These are phyloP conservation scores for Chascanopsetta lugubris DNA, from an alignment of 2,113 vertebrate species.

Conservation along the genomic window DNA sequence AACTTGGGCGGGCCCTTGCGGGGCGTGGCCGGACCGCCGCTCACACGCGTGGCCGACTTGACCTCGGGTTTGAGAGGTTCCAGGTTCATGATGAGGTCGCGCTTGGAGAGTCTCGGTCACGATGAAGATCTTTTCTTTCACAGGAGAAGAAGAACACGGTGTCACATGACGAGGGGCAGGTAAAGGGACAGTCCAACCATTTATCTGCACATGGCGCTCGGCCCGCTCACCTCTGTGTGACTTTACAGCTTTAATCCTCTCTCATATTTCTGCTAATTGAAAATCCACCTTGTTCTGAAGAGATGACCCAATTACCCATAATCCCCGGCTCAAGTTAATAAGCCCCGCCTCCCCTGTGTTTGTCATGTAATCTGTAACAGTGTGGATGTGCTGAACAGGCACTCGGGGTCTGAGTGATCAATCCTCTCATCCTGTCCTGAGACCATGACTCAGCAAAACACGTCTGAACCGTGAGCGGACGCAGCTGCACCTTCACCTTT, in stretches of 20 bases:
- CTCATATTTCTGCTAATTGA: constrained; percentile 33
- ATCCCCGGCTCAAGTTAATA: constrained; percentile 78
- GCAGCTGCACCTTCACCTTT: too few species aligned
- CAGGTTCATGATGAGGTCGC: constrained; percentile 84
- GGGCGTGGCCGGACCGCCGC: constrained; percentile 90
- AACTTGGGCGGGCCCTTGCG: constrained; percentile 95
- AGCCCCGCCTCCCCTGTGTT: constrained; percentile 23
- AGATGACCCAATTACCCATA: constrained; percentile 78
- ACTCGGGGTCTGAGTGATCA: constrained; percentile 53
- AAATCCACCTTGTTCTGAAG: constrained; percentile 20
- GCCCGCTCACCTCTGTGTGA: constrained; percentile 51
- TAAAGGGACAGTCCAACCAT: neutral
- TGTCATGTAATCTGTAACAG: constrained; percentile 66
- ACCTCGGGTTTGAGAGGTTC: constrained; percentile 87
- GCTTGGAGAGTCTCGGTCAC: constrained; percentile 11
- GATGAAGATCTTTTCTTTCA: constrained; percentile 13
- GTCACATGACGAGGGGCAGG: neutral
- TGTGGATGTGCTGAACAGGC: constrained; percentile 65
- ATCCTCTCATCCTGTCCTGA: constrained; percentile 32
- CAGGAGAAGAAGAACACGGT: neutral
- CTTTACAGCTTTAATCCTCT: constrained; percentile 50
- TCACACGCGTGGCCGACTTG: constrained; percentile 90
- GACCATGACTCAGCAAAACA: constrained; percentile 1
- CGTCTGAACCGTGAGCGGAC: neutral
- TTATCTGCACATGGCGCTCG: neutral